Evolutionary conservation across 2,888 invertebrate genomes (phyloP).

Genomic region (Drosophila leonis): DNA sequence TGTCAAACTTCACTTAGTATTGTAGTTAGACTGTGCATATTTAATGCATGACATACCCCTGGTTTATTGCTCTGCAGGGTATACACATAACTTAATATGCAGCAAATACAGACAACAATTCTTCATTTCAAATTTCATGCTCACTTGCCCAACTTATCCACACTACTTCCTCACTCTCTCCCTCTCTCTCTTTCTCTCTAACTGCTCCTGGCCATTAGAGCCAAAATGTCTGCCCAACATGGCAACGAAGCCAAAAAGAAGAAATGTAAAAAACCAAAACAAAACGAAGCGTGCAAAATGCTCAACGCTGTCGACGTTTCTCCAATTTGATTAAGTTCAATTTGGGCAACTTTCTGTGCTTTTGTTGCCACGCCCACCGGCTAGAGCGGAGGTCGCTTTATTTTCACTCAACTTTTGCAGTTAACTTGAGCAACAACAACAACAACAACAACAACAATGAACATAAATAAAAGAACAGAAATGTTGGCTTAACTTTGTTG

Average conservation of each 20-base stretch:
- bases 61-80: constrained; percentile 1
- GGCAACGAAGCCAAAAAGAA: constrained; percentile 29
- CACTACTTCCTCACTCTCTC: neutral
- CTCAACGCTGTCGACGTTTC: constrained; percentile 49
- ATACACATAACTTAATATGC: constrained; percentile 15
- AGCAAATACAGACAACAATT: constrained; percentile 37
- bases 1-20: neutral
- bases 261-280: constrained; percentile 36
- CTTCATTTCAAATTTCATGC: constrained; percentile 59
- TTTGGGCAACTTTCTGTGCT: constrained; percentile 59
- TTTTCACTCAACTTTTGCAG: constrained; percentile 73
- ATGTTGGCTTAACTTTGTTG: constrained; percentile 54
- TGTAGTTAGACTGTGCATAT: neutral
- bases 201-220: constrained; percentile 37
- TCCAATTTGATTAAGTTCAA: constrained; percentile 76
- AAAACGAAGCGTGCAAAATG: constrained; percentile 70
- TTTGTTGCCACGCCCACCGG: constrained; percentile 53
- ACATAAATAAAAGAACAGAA: constrained; percentile 46
- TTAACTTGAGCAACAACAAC: constrained; percentile 61
- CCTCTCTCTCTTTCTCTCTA: neutral
- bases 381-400: constrained; percentile 54
- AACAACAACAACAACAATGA: constrained; percentile 42
- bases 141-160: constrained; percentile 36
- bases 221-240: constrained; percentile 53
- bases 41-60: neutral